These are phyloP conservation scores for Cisticola juncidis DNA, from an alignment of 2,113 vertebrate genomes.

Conservation along the genomic window DNA sequence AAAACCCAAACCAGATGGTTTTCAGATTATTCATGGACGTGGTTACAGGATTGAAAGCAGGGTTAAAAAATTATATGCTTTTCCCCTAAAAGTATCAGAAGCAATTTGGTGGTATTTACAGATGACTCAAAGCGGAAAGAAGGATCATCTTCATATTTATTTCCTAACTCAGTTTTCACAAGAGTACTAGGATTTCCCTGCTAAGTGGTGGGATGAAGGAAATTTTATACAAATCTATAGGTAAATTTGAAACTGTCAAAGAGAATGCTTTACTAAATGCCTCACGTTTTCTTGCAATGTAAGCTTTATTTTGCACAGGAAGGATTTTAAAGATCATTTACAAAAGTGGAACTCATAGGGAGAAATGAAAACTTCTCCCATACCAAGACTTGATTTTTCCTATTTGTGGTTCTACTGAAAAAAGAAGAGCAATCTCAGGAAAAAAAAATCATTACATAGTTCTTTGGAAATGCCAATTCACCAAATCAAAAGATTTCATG, in stretches of 20 bases:
- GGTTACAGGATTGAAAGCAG: neutral
- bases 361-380: neutral
- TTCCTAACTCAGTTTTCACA: slow-evolving; percentile 3
- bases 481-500: neutral
- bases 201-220: neutral
- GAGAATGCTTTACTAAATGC: neutral
- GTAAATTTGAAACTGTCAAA: slow-evolving; percentile 23
- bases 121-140: slow-evolving; percentile 5
- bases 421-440: neutral
- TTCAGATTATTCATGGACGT: slow-evolving; percentile 12
- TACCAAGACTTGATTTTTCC: neutral
- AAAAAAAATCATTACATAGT: neutral
- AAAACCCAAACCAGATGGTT: neutral
- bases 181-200: neutral
- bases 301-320: slow-evolving; percentile 10
- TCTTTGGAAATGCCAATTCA: neutral
- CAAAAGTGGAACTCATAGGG: neutral
- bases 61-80: neutral
- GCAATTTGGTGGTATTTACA: slow-evolving; percentile 10
- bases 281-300: neutral
- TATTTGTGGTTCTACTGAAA: neutral
- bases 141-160: slow-evolving; percentile 26
- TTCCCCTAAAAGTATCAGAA: neutral
- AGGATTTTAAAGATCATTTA: neutral
- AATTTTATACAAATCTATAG: neutral